phyloP scores from a whole-genome alignment of 2,888 invertebrate species.

The Drosophila falleni region DNA sequence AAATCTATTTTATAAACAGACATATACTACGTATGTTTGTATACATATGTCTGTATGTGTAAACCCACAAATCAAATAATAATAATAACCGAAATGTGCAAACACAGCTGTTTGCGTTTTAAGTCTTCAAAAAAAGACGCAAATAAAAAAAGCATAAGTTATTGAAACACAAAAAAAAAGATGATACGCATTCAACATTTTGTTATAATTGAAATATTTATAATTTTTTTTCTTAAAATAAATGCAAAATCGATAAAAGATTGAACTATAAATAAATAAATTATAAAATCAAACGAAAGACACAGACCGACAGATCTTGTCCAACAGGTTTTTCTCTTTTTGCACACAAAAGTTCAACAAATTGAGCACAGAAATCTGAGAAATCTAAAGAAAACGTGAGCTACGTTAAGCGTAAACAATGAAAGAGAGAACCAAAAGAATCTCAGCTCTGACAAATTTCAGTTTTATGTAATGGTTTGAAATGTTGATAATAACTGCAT shows the following conservation, averaged over 20 bases:
- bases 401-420: conserved; percentile 59
- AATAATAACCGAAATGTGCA: conserved; percentile 43
- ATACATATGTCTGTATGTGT: conserved; percentile 5
- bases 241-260: conserved; percentile 29
- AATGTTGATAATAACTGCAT: conserved; percentile 7
- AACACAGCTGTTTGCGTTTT: conserved; percentile 68
- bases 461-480: conserved; percentile 5
- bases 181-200: conserved; percentile 19
- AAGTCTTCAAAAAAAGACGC: conserved; percentile 12
- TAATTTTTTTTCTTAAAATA: conserved; percentile 13
- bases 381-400: conserved; percentile 58
- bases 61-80: conserved; percentile 26
- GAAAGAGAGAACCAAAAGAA: conserved; percentile 11
- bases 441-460: conserved; percentile 7
- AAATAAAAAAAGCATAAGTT: conserved; percentile 20
- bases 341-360: conserved; percentile 70
- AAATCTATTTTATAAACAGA: conserved; percentile 45
- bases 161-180: conserved; percentile 11
- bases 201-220: conserved; percentile 41
- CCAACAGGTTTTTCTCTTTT: conserved; percentile 66
- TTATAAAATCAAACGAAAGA: conserved; percentile 36
- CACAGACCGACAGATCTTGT: conserved; percentile 50
- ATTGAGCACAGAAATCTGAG: conserved; percentile 39
- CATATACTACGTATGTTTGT: conserved; percentile 7
- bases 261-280: conserved; percentile 47